These are phyloP conservation scores for Ginglymostoma cirratum DNA, from an alignment of 2,113 vertebrate genomes.

Conservation along the genomic window DNA sequence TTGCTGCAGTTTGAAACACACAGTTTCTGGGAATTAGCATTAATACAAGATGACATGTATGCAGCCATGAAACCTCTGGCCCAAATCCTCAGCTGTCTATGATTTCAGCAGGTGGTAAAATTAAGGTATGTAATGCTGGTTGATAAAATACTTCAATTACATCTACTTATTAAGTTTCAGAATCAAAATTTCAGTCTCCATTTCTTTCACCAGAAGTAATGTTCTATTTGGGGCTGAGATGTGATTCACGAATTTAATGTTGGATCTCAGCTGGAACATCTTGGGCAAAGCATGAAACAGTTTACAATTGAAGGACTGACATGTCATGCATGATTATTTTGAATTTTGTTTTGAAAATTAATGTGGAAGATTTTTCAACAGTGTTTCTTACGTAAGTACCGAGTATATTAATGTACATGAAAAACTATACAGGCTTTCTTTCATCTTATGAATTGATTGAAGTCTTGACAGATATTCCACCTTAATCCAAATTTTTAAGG, in stretches of 20 bases:
- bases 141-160: background rate
- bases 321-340: background rate
- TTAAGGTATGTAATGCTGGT: background rate
- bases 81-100: background rate
- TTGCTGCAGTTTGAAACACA: background rate
- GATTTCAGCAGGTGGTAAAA: background rate
- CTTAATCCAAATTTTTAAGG: background rate
- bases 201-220: background rate
- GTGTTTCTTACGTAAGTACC: background rate
- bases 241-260: background rate
- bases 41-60: background rate
- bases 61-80: background rate
- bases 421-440: background rate
- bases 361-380: background rate
- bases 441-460: background rate
- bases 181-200: background rate
- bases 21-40: background rate
- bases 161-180: background rate
- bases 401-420: background rate
- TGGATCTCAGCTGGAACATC: background rate
- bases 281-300: background rate
- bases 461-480: background rate
- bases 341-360: background rate
- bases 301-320: background rate
- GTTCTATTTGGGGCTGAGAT: background rate